phyloP scores from a whole-genome alignment of 2,888 invertebrate species.

The Cosmopolites sordidus region DNA sequence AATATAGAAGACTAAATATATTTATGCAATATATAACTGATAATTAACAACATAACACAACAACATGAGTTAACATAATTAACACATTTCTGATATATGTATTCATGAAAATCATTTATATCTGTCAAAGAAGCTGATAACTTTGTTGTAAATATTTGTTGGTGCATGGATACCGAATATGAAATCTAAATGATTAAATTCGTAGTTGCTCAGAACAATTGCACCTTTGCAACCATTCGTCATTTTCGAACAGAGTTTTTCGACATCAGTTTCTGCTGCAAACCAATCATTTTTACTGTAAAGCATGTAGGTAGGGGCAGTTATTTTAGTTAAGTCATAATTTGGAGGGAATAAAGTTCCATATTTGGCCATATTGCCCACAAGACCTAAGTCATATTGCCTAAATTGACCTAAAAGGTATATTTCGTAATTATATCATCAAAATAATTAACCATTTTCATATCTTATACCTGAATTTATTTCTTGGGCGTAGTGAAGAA shows the following conservation, averaged over 20 bases:
- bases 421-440: slow-evolving; percentile 9
- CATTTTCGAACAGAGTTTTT: slow-evolving; percentile 39
- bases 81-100: no score
- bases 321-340: slow-evolving; percentile 21
- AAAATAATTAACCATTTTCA: slow-evolving; percentile 45
- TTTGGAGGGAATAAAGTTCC: background rate
- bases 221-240: slow-evolving; percentile 31
- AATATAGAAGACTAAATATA: no score
- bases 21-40: no score
- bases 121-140: slow-evolving; percentile 32
- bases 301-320: slow-evolving; percentile 20
- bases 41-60: no score
- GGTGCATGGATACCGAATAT: slow-evolving; percentile 39
- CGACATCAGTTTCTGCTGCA: slow-evolving; percentile 41
- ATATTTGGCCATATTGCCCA: slow-evolving; percentile 1
- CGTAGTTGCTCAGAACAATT: slow-evolving; percentile 35
- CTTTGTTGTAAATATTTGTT: slow-evolving; percentile 36
- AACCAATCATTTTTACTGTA: slow-evolving; percentile 21
- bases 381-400: slow-evolving; percentile 1
- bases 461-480: slow-evolving; percentile 15
- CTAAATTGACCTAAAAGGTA: no score
- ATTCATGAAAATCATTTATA: slow-evolving; percentile 9
- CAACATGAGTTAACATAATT: no score
- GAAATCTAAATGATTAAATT: slow-evolving; percentile 44
- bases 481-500: slow-evolving; percentile 21